A percentile compares a stretch with the other conserved stretches of the same genome.
Evolutionary conservation across 2,888 invertebrate genomes (phyloP).

Genomic region (Acanthococcus lagerstroemiae): DNA sequence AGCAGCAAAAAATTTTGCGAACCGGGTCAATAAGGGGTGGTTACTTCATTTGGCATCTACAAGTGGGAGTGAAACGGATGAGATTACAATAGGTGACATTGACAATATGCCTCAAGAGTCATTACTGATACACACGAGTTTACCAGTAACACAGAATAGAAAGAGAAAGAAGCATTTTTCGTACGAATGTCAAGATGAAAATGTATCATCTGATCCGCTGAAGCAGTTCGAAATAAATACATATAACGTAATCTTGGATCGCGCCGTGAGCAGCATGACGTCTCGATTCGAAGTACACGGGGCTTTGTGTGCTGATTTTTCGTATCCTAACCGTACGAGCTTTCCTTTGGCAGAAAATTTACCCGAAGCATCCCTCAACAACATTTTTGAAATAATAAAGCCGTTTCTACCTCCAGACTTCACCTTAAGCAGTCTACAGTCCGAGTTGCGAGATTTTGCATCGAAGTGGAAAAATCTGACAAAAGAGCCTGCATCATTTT

Average conservation of each 20-base stretch:
- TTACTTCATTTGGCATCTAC: too few relatives aligned
- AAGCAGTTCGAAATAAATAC: constrained; percentile 2
- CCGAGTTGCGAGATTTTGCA: neutral
- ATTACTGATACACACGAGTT: too few relatives aligned
- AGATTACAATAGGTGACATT: too few relatives aligned
- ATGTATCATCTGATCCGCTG: neutral
- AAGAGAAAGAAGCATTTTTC: neutral
- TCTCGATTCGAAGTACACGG: neutral
- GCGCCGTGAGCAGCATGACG: neutral
- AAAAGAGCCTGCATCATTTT: neutral
- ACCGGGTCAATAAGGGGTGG: too few relatives aligned
- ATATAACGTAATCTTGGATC: neutral
- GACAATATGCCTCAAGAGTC: too few relatives aligned
- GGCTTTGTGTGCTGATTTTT: neutral
- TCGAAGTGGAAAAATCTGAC: constrained; percentile 2
- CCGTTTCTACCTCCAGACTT: neutral
- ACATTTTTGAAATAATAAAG: neutral
- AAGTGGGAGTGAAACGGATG: too few relatives aligned
- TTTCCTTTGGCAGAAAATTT: neutral
- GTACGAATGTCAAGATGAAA: neutral
- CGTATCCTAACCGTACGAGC: neutral
- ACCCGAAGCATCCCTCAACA: neutral
- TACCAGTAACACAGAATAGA: neutral
- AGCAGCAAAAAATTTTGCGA: too few relatives aligned
- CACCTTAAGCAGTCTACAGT: neutral